Conservation (phyloP, 2,888 invertebrate species). For the Elmis aenea region DNA sequence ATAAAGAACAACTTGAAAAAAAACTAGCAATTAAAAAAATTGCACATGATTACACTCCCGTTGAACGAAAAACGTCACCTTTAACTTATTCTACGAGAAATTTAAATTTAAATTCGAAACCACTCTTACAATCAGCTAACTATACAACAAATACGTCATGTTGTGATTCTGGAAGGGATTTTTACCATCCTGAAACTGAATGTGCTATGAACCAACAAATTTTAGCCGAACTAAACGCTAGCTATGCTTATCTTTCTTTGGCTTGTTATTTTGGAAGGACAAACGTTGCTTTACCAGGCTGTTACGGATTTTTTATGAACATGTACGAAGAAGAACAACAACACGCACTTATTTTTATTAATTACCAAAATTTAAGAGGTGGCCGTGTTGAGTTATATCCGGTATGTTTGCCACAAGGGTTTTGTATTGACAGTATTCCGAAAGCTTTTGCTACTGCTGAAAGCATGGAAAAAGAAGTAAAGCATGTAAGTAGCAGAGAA, state of each 20-base stretch:
- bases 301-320: slow-evolving; percentile 46
- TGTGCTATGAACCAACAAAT: slow-evolving; percentile 53
- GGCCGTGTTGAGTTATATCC: slow-evolving; percentile 42
- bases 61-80: too few species aligned
- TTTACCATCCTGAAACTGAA: slow-evolving; percentile 49
- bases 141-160: background rate
- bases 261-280: slow-evolving; percentile 50
- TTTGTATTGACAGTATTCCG: slow-evolving; percentile 44
- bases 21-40: too few species aligned
- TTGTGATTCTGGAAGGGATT: slow-evolving; percentile 23
- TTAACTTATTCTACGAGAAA: too few species aligned
- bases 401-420: slow-evolving; percentile 34
- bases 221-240: slow-evolving; percentile 54
- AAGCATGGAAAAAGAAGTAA: slow-evolving; percentile 39
- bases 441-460: slow-evolving; percentile 43
- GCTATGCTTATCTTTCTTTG: slow-evolving; percentile 59
- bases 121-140: background rate
- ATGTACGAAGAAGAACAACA: slow-evolving; percentile 51
- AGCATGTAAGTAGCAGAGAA: slow-evolving; percentile 33
- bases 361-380: slow-evolving; percentile 49
- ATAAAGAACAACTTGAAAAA: too few species aligned
- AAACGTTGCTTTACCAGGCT: slow-evolving; percentile 46
- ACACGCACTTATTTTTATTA: slow-evolving; percentile 46
- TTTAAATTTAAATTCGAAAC: too few species aligned
- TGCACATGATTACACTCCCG: too few species aligned